phyloP scores from a whole-genome alignment of 2,797 vertebrate genomes.

The Sylvia borin region DNA sequence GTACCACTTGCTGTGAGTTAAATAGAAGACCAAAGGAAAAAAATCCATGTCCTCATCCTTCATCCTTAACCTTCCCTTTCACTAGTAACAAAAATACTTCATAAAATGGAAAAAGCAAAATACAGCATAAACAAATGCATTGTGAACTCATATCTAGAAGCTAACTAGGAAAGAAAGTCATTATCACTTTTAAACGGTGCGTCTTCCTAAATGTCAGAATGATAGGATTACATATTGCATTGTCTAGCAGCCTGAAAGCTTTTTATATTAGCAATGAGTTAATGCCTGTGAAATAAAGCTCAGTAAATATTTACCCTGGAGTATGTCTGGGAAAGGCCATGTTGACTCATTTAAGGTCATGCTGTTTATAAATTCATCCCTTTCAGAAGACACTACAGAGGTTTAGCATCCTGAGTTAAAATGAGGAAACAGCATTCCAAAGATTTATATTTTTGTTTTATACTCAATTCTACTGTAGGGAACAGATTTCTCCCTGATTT shows the following conservation, averaged over 20 bases:
- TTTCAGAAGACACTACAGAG: neutral
- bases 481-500: neutral
- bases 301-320: conserved; percentile 24
- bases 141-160: neutral
- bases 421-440: neutral
- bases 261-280: neutral
- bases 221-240: neutral
- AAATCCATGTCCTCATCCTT: neutral
- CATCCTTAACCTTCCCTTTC: neutral
- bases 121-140: neutral
- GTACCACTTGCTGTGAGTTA: neutral
- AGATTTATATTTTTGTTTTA: neutral
- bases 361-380: neutral
- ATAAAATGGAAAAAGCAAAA: neutral
- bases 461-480: neutral
- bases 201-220: neutral
- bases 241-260: neutral
- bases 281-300: conserved; percentile 17
- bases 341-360: conserved; percentile 38
- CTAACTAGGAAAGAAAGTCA: neutral
- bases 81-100: neutral
- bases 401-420: neutral
- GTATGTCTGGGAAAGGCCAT: neutral
- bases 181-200: neutral
- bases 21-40: neutral